phyloP scores from a whole-genome alignment of 2,113 vertebrate species.

The Micromys minutus region DNA sequence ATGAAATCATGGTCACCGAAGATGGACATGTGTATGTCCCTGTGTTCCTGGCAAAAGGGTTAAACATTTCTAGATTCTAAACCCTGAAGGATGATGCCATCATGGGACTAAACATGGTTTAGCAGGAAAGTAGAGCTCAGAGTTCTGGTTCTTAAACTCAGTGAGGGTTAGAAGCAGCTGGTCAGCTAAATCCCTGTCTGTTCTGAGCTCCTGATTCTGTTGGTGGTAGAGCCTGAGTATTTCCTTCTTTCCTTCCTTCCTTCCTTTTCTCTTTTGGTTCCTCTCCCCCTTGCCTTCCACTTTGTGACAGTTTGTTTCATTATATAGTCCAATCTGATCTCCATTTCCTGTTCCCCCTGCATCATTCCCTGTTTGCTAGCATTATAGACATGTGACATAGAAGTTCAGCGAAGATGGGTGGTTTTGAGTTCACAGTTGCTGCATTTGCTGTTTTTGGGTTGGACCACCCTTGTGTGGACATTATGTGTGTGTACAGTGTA shows the following conservation, averaged over 20 bases:
- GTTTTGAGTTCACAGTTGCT: background rate
- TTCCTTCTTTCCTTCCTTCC: background rate
- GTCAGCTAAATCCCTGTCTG: background rate
- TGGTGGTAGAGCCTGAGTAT: background rate
- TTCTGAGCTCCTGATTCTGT: background rate
- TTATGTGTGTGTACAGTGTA: background rate
- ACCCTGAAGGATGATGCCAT: background rate
- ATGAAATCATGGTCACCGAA: background rate
- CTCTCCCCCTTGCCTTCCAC: background rate
- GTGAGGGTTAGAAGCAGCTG: background rate
- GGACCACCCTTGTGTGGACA: background rate
- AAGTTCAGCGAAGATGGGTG: background rate
- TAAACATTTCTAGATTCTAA: slow-evolving; percentile 11
- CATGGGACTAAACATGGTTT: background rate
- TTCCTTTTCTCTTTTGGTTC: background rate
- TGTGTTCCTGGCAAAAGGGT: background rate
- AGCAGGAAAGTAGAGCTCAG: background rate
- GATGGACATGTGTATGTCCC: background rate
- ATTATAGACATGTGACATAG: background rate
- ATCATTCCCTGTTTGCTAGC: background rate
- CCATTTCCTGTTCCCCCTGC: background rate
- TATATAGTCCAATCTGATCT: background rate
- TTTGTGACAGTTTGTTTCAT: background rate
- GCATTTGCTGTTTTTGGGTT: background rate
- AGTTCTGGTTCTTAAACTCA: background rate